These are phyloP conservation scores for Lapara coniferarum DNA, from an alignment of 2,888 invertebrate genomes.

Conservation along the genomic window DNA sequence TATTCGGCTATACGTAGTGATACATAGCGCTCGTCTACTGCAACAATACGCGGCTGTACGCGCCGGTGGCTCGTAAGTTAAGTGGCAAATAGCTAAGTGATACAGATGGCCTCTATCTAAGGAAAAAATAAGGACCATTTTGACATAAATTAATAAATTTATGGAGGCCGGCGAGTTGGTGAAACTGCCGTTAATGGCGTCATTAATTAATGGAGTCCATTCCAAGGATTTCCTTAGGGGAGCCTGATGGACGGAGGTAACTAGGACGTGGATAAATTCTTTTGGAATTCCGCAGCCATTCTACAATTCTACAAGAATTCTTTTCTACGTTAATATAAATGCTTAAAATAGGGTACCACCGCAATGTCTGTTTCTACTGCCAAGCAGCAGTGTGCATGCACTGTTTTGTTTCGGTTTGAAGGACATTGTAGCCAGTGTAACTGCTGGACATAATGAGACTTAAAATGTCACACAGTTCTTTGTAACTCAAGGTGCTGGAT, in stretches of 20 bases:
- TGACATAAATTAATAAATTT: conserved; percentile 38
- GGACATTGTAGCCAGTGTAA: no score
- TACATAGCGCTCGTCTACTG: conserved; percentile 20
- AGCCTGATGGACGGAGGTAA: conserved; percentile 2
- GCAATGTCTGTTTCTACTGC: no score
- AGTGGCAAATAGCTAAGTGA: conserved; percentile 16
- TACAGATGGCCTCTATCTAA: conserved; percentile 24
- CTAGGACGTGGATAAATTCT: not conserved
- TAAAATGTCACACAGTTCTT: no score
- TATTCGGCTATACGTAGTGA: conserved; percentile 7
- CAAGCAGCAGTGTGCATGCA: no score
- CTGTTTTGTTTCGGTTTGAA: no score
- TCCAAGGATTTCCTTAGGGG: conserved; percentile 26
- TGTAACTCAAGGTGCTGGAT: no score
- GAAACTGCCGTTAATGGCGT: conserved; percentile 33
- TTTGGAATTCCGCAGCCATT: not conserved
- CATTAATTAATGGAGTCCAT: conserved; percentile 39
- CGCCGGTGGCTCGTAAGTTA: not conserved
- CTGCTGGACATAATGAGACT: no score
- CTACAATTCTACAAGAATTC: no score
- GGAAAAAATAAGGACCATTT: conserved; percentile 32
- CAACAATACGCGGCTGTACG: not conserved
- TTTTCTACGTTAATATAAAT: no score
- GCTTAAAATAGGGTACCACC: no score
- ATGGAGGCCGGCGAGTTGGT: conserved; percentile 31